Evolutionary conservation across 2,113 vertebrate genomes (phyloP).

Genomic region (Tretioscincus oriximinensis): DNA sequence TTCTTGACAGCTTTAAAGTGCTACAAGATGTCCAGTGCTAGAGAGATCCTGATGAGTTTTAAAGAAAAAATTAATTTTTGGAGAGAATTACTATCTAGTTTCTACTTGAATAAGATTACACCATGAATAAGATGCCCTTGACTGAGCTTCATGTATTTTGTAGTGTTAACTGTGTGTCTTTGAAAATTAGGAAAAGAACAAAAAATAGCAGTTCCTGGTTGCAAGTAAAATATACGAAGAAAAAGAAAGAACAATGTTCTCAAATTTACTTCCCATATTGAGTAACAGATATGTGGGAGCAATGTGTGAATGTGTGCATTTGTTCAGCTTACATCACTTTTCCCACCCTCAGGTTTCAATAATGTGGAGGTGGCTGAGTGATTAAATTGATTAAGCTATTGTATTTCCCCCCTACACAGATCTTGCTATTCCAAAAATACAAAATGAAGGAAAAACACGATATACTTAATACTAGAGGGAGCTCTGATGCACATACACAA

Average conservation of each 20-base stretch:
- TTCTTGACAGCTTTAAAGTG: no score
- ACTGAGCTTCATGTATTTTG: background rate
- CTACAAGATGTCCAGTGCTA: no score
- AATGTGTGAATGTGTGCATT: slow-evolving; percentile 16
- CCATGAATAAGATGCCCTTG: background rate
- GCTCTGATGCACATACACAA: background rate
- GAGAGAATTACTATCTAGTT: no score
- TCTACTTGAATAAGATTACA: no score
- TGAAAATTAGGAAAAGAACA: background rate
- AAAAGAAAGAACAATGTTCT: background rate
- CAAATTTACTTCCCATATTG: slow-evolving; percentile 11
- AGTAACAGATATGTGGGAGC: slow-evolving; percentile 18
- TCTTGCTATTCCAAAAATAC: background rate
- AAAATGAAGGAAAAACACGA: background rate
- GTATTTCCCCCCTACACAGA: background rate
- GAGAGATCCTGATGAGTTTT: no score
- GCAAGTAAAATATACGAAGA: background rate
- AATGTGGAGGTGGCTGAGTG: slow-evolving; percentile 1
- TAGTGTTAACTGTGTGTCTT: background rate
- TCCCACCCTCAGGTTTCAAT: background rate
- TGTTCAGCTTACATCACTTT: slow-evolving; percentile 4
- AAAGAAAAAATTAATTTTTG: no score
- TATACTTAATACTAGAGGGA: background rate
- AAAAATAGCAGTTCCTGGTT: background rate
- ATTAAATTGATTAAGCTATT: slow-evolving; percentile 6